A percentile compares a stretch with the other conserved stretches of the same genome.
phyloP scores from a whole-genome alignment of 64 coral and sea anemone species.

The Orbicella faveolata region DNA sequence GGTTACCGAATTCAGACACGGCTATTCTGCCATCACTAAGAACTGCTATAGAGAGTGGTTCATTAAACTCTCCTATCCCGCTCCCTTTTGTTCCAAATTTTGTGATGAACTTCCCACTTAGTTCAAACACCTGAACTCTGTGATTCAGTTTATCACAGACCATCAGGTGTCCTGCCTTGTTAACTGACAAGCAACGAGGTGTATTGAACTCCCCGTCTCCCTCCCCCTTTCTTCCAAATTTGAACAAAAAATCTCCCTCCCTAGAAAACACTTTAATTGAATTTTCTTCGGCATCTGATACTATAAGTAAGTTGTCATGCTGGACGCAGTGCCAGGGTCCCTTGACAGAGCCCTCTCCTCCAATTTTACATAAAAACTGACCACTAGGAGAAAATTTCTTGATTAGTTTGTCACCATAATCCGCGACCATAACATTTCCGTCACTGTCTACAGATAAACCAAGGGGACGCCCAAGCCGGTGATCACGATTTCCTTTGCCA shows the following conservation, averaged over 20 bases:
- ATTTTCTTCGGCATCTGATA: neutral
- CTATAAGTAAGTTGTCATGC: neutral
- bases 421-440: neutral
- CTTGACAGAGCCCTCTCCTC: neutral
- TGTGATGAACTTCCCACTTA: neutral
- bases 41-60: neutral
- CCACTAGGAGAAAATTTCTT: neutral
- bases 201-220: neutral
- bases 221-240: neutral
- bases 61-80: neutral
- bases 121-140: neutral
- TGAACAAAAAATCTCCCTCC: neutral
- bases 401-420: neutral
- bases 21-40: neutral
- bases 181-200: neutral
- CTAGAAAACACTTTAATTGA: neutral
- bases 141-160: neutral
- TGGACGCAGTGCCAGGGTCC: neutral
- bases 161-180: constrained; percentile 12
- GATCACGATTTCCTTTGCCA: neutral
- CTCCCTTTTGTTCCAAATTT: neutral
- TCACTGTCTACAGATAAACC: neutral
- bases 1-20: neutral
- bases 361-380: neutral
- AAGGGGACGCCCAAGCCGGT: neutral